phyloP scores from a whole-genome alignment of 30 jellyfish, hydroid and myxozoan species.

The Clytia hemisphaerica region DNA sequence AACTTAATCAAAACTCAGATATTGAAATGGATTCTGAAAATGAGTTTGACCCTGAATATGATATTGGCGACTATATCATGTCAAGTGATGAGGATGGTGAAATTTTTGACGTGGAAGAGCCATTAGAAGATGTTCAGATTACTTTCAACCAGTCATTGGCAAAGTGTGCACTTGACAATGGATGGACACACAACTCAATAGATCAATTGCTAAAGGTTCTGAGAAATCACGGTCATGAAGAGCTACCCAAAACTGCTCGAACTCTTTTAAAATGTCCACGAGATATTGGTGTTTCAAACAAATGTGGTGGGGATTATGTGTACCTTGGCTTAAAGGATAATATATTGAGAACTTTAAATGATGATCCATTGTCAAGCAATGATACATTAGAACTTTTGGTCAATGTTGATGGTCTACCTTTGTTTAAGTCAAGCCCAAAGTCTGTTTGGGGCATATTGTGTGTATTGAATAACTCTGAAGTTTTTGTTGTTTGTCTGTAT shows the following conservation, averaged over 20 bases:
- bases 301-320: conserved; percentile 30
- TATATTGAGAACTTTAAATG: background rate
- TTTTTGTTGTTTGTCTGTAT: conserved; percentile 37
- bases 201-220: conserved; percentile 16
- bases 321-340: conserved; percentile 21
- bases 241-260: conserved; percentile 39
- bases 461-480: conserved; percentile 17
- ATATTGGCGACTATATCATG: too few species aligned
- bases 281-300: background rate
- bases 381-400: conserved; percentile 7
- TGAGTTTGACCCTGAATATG: too few species aligned
- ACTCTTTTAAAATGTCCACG: conserved; percentile 40
- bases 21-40: too few species aligned
- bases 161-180: conserved; percentile 25
- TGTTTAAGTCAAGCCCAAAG: conserved; percentile 18
- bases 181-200: conserved; percentile 22
- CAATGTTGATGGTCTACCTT: conserved; percentile 42
- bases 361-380: conserved; percentile 5
- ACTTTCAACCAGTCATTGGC: conserved; percentile 18
- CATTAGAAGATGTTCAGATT: background rate
- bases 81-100: too few species aligned
- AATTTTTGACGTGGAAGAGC: background rate
- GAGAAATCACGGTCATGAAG: conserved; percentile 8
- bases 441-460: conserved; percentile 34
- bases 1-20: too few species aligned